Base-by-base conservation (phyloP, 2,888 invertebrate genomes). In the Parnassius mnemosyne region DNA sequence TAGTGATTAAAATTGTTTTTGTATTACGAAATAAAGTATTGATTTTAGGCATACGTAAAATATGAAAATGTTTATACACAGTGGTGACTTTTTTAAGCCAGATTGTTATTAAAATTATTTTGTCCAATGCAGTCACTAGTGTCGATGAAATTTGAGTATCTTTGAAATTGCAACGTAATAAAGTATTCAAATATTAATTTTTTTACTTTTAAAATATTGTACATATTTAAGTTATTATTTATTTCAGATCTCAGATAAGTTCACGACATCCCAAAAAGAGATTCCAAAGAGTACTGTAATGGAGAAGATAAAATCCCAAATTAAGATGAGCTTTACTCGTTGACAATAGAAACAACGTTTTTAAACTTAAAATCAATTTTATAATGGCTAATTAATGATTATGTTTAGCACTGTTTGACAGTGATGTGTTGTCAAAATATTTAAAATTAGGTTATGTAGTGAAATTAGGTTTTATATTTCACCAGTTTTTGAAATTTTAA, bases 321-420 rank as follows among this genome's bases (percentile, higher is more conserved):
- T 64, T 51, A 64, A 65, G 57, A 62, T 65, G 85, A 87, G 87
- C 87, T 87, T 87, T 86, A 86, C 80, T 74, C 60, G 68, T 79
- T 81, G 87, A 87, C 87, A 87, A 87, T 87, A 86, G 85, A 73
- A 77, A 79, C 53, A 69, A 68, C 68, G 72, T 69, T 71, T 67
- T 66, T 64, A 60, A 60, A 49, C 12, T 50, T 49, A 49, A 11
- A 34, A 55, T 47, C n/a, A 46, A 47, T 42, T 56, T 16, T 11
- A n/a, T 20, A 57, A 57, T 43, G 41, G 34, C 34, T 42, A 42
- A 63, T 50, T 2, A 34, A 25, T 25, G 34, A 1, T 16, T 42
- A 52, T 46, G n/a, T 41, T 53, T 47, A 55, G 13, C 47, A 47
- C 63, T 59, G 63, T 63, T 50, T 52, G 51, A 63, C 63, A 47